Percentiles rank a stretch among this genome's conserved stretches.
These are phyloP conservation scores for Sesia apiformis DNA, from an alignment of 2,888 invertebrate species.

Conservation along the genomic window DNA sequence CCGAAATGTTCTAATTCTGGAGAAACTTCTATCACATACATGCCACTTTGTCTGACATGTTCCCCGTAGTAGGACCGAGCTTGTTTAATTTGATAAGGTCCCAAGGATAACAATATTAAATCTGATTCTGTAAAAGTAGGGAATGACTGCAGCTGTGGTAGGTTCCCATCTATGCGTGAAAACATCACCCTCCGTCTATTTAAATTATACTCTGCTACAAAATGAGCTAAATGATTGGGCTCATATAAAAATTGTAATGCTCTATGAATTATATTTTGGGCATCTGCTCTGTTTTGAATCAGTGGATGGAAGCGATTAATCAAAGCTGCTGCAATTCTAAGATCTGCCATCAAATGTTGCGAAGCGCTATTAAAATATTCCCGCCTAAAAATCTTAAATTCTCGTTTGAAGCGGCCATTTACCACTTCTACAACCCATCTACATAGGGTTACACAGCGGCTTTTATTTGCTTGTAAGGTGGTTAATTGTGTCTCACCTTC, in stretches of 20 bases:
- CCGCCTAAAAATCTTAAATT: constrained; percentile 10
- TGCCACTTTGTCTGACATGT: no score
- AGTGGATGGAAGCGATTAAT: constrained; percentile 11
- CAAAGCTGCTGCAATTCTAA: constrained; percentile 10
- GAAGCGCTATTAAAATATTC: constrained; percentile 8
- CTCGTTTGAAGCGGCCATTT: constrained; percentile 12
- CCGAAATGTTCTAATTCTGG: no score
- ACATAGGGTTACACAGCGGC: constrained; percentile 8
- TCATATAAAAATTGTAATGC: constrained; percentile 4
- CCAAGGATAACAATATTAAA: no score
- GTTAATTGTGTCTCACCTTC: not conserved
- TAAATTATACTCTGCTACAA: constrained; percentile 5
- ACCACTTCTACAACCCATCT: constrained; percentile 12
- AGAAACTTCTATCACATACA: no score
- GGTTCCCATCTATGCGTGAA: constrained; percentile 2
- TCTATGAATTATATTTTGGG: constrained; percentile 5
- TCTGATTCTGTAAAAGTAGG: no score
- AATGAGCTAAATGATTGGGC: constrained; percentile 7
- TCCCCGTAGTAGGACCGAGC: no score
- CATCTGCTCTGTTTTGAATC: constrained; percentile 7
- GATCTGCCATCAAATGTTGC: constrained; percentile 6
- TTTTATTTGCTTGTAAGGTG: constrained; percentile 6
- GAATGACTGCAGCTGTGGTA: constrained; percentile 2
- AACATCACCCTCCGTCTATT: constrained; percentile 10
- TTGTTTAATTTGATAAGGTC: no score